These are phyloP conservation scores for Carcharodon carcharias DNA, from an alignment of 2,797 vertebrate species.

Conservation along the genomic window DNA sequence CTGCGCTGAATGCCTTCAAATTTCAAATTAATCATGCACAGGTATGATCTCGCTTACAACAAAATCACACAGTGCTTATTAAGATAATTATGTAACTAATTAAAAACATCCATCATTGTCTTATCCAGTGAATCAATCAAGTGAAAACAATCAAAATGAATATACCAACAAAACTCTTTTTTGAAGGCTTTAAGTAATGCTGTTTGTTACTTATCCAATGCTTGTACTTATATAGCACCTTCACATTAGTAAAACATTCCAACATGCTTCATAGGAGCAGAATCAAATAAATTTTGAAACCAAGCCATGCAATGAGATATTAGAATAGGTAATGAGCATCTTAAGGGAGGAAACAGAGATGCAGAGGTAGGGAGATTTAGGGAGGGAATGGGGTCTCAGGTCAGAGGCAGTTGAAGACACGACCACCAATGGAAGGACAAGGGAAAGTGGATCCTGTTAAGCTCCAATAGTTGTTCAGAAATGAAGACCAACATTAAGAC, in stretches of 20 bases:
- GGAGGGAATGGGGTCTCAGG: background rate
- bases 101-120: conserved; percentile 25
- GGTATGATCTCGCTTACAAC: background rate
- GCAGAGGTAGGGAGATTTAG: background rate
- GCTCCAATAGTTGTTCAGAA: too few relatives aligned
- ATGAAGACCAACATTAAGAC: too few relatives aligned
- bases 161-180: background rate
- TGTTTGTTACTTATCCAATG: background rate
- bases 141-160: background rate
- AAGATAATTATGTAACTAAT: conserved; percentile 21
- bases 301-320: background rate
- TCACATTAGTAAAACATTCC: background rate
- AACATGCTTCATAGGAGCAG: background rate
- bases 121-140: background rate
- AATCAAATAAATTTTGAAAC: background rate
- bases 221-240: background rate
- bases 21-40: conserved; percentile 20
- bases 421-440: background rate
- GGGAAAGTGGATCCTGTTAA: too few relatives aligned
- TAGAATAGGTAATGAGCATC: too few relatives aligned
- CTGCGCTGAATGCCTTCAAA: background rate
- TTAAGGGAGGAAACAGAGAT: background rate
- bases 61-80: background rate
- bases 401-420: background rate
- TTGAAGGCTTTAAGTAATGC: background rate